Evolutionary conservation across 2,797 vertebrate species (phyloP).

Genomic region (Xerus rutilus): DNA sequence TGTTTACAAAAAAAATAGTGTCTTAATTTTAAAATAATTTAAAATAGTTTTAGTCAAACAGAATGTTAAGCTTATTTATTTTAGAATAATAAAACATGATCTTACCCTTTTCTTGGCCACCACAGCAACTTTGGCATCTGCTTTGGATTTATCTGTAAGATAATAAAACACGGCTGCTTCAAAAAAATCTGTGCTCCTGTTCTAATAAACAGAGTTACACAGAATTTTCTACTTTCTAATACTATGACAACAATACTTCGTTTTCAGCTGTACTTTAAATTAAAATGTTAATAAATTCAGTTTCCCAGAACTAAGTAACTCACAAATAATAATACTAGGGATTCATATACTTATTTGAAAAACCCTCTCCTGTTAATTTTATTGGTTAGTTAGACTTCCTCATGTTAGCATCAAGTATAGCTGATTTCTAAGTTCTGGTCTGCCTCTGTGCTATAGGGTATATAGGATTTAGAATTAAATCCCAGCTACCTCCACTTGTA

Average conservation of each 20-base stretch:
- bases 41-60: slow-evolving; percentile 34
- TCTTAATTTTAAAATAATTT: slow-evolving; percentile 57
- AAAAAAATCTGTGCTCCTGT: slow-evolving; percentile 15
- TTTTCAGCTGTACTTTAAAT: slow-evolving; percentile 29
- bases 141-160: slow-evolving; percentile 69
- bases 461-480: not conserved
- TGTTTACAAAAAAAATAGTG: not conserved
- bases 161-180: slow-evolving; percentile 70
- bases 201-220: not conserved
- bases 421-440: not conserved
- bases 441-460: not conserved
- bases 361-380: not conserved
- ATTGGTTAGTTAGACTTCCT: not conserved
- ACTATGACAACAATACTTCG: not conserved
- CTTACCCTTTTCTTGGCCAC: slow-evolving; percentile 75
- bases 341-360: slow-evolving; percentile 18
- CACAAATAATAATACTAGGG: not conserved
- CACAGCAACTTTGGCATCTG: slow-evolving; percentile 48
- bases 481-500: not conserved
- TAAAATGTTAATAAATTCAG: slow-evolving; percentile 62
- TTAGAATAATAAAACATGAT: slow-evolving; percentile 29
- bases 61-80: slow-evolving; percentile 40
- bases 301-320: not conserved
- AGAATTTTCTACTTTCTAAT: slow-evolving; percentile 38
- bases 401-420: not conserved